Evolutionary conservation across 2,797 vertebrate species (phyloP).

Genomic region (Sebastes reedi): DNA sequence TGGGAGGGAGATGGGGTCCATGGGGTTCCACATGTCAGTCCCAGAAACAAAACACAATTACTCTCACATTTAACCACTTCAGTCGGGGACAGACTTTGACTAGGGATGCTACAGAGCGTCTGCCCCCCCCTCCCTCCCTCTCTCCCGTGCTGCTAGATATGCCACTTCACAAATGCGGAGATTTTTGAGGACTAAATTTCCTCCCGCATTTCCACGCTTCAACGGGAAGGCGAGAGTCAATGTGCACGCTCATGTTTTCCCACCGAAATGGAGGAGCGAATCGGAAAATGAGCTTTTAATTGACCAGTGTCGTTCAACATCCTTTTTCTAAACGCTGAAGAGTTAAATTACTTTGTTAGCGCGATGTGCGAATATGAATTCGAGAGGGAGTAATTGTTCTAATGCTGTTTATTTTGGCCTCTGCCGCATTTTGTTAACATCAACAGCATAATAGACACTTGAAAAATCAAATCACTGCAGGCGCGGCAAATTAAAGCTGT

Average conservation of each 20-base stretch:
- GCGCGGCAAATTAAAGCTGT: constrained; percentile 63
- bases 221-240: neutral
- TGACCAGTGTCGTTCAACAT: constrained; percentile 31
- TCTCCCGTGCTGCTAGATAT: constrained; percentile 31
- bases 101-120: constrained; percentile 58
- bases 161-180: constrained; percentile 50
- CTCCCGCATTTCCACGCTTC: constrained; percentile 11
- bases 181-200: constrained; percentile 54
- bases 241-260: constrained; percentile 28
- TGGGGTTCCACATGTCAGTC: constrained; percentile 84
- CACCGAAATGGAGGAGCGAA: constrained; percentile 16
- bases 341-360: constrained; percentile 45
- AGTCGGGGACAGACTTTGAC: constrained; percentile 75
- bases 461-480: constrained; percentile 60
- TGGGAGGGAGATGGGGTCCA: constrained; percentile 85
- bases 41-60: constrained; percentile 85
- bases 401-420: constrained; percentile 62
- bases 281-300: constrained; percentile 47
- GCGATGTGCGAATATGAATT: constrained; percentile 34
- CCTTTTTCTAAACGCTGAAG: constrained; percentile 23
- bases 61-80: constrained; percentile 83
- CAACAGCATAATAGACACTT: constrained; percentile 49
- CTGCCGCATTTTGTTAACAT: constrained; percentile 56
- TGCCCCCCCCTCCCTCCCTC: neutral
- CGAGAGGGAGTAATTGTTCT: constrained; percentile 49